Conservation (phyloP, 2,797 vertebrate species). For the Rhinophrynus dorsalis region DNA sequence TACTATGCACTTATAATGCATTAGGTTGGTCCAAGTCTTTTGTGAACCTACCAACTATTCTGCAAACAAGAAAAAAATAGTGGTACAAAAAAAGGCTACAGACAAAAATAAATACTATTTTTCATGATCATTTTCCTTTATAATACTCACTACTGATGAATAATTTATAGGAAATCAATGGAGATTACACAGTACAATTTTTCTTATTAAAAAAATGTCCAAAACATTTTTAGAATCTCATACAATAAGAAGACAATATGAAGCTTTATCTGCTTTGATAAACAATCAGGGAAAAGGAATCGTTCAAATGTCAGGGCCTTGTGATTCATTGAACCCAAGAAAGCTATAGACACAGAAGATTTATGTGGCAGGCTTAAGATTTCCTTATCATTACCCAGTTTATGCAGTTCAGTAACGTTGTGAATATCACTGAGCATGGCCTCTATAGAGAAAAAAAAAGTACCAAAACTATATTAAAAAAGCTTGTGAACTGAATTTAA, state of each 20-base stretch:
- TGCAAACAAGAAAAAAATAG: no score
- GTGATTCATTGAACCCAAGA: constrained; percentile 33
- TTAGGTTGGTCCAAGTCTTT: no score
- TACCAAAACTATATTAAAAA: not conserved
- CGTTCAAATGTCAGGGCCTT: constrained; percentile 38
- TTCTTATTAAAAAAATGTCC: no score
- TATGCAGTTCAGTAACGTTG: constrained; percentile 32
- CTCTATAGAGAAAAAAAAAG: not conserved
- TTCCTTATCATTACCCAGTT: constrained; percentile 44
- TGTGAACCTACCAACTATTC: no score
- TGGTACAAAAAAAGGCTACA: no score
- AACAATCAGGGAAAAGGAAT: constrained; percentile 13
- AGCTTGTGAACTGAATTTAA: constrained; percentile 12
- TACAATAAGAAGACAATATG: constrained; percentile 17
- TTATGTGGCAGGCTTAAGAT: constrained; percentile 37
- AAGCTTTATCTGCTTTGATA: constrained; percentile 15
- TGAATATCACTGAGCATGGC: constrained; percentile 46
- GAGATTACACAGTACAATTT: no score
- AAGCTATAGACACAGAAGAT: constrained; percentile 25
- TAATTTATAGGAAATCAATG: no score
- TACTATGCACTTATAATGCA: no score
- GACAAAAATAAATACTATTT: no score
- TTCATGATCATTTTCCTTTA: no score
- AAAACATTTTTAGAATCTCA: no score
- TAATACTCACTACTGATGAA: no score